Conservation (phyloP, 2,888 invertebrate genomes). For the Athrips mouffetella region DNA sequence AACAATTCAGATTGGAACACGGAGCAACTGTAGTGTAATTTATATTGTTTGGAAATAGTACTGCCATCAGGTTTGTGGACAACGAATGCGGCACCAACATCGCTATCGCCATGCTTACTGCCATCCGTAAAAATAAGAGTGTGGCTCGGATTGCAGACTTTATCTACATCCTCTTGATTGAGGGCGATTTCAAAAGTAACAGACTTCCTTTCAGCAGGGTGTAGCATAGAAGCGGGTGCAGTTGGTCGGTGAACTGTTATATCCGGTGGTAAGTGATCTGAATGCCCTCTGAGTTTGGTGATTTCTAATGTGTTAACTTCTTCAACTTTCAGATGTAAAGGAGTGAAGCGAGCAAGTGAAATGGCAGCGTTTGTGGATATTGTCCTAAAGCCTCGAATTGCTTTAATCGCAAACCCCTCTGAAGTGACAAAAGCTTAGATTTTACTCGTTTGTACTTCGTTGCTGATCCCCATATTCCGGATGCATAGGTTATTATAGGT, state of each 20-base stretch:
- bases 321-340: constrained; percentile 16
- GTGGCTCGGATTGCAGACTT: no score
- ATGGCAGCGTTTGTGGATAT: constrained; percentile 18
- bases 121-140: background rate
- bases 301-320: background rate
- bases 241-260: background rate
- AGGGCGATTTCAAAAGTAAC: background rate
- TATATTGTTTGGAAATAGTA: no score
- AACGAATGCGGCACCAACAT: background rate
- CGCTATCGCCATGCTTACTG: constrained; percentile 1
- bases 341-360: constrained; percentile 19
- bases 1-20: no score
- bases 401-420: constrained; percentile 23
- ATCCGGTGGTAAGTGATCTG: constrained; percentile 1
- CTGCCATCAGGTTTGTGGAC: no score
- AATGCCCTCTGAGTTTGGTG: background rate
- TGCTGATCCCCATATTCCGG: constrained; percentile 20
- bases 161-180: background rate
- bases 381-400: constrained; percentile 20
- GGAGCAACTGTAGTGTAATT: no score
- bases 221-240: background rate
- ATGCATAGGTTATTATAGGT: constrained; percentile 23
- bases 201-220: constrained; percentile 3
- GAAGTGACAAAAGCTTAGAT: constrained; percentile 6
- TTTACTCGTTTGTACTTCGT: background rate